These are phyloP conservation scores for Pectinophora gossypiella DNA, from an alignment of 1,140 invertebrate genomes.

Conservation along the genomic window DNA sequence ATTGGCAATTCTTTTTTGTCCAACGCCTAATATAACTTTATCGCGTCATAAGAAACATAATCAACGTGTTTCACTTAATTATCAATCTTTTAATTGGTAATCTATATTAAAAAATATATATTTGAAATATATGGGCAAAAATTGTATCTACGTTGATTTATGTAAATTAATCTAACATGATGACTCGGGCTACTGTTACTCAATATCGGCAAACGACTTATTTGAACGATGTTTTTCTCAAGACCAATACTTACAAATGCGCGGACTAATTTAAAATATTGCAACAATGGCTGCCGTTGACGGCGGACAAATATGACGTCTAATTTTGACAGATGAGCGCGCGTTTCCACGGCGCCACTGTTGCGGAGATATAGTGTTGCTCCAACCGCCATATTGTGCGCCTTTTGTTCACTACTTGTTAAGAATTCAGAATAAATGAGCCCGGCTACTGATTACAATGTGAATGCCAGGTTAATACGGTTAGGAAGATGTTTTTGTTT, in stretches of 20 bases:
- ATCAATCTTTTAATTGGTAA: no score
- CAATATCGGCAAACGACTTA: neutral
- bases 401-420: conserved; percentile 51
- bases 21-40: no score
- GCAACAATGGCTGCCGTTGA: conserved; percentile 15
- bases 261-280: neutral
- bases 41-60: no score
- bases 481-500: conserved; percentile 57
- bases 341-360: conserved; percentile 59
- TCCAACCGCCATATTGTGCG: conserved; percentile 58
- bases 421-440: conserved; percentile 63
- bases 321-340: conserved; percentile 62
- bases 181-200: no score
- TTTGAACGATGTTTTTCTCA: neutral
- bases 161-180: no score
- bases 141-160: no score
- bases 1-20: no score
- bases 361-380: conserved; percentile 59
- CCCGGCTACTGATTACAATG: conserved; percentile 67
- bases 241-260: neutral
- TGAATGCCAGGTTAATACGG: conserved; percentile 57
- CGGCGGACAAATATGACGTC: conserved; percentile 46
- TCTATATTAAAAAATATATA: no score
- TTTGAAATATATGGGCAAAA: no score
- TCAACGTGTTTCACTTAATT: no score